phyloP scores from a whole-genome alignment of 2,113 vertebrate species.

The Pogona vitticeps region DNA sequence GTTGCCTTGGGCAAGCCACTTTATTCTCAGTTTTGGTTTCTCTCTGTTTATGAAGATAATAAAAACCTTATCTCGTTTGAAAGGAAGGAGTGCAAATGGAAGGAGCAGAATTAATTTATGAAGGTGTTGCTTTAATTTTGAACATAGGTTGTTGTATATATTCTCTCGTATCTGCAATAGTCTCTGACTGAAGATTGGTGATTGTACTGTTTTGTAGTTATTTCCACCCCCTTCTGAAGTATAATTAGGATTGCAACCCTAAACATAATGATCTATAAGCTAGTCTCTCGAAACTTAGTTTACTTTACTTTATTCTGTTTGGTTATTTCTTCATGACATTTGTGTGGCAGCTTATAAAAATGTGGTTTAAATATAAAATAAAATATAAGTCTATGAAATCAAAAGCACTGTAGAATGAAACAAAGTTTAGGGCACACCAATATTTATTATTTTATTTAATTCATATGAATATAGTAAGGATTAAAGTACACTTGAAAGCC shows the following conservation, averaged over 20 bases:
- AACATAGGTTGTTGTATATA: not conserved
- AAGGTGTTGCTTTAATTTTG: not conserved
- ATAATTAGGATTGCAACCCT: not conserved
- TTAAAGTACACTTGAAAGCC: not conserved
- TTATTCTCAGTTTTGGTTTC: not conserved
- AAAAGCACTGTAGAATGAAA: not conserved
- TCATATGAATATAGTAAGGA: too few relatives aligned
- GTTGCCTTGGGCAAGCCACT: not conserved
- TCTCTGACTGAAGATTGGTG: not conserved
- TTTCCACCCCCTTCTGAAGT: not conserved
- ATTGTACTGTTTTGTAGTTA: not conserved
- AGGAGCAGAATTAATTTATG: not conserved
- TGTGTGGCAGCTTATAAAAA: not conserved
- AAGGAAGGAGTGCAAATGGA: not conserved
- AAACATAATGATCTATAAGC: not conserved
- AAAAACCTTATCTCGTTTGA: not conserved
- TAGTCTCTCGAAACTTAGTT: not conserved
- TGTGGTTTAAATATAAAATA: not conserved
- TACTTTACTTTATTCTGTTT: not conserved
- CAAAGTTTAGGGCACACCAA: not conserved
- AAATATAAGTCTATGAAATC: not conserved
- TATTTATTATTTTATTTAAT: not conserved
- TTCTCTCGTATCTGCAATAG: not conserved
- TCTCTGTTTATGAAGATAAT: not conserved
- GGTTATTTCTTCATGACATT: not conserved